A percentile compares a stretch with the other conserved stretches of the same genome.
Conservation (phyloP, 2,797 vertebrate species). For the Sebastolobus altivelis region DNA sequence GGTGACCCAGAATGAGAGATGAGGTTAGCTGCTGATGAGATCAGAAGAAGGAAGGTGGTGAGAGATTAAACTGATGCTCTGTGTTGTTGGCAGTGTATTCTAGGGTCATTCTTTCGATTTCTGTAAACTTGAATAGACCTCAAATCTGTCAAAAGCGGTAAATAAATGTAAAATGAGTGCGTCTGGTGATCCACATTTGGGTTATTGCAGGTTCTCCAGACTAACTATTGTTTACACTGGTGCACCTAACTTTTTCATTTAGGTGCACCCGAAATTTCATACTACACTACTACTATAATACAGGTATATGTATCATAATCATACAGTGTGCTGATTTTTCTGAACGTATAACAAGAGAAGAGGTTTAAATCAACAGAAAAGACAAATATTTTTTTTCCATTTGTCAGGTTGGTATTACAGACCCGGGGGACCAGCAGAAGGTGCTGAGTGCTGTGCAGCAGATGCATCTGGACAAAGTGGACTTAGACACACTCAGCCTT, state of each 20-base stretch:
- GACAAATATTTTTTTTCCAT: rapidly evolving
- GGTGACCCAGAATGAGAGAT: conserved; percentile 40
- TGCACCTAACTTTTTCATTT: background rate
- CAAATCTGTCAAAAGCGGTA: background rate
- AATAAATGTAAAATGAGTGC: background rate
- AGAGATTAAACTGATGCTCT: background rate
- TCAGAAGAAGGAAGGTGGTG: background rate
- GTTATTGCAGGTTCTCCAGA: background rate
- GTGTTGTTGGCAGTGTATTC: background rate
- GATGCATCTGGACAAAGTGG: conserved; percentile 87
- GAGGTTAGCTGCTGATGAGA: background rate
- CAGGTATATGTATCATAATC: background rate
- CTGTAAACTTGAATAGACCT: background rate
- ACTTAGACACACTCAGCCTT: conserved; percentile 82
- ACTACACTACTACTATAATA: background rate
- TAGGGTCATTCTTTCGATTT: background rate
- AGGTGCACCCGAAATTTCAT: background rate
- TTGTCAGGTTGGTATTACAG: conserved; percentile 88
- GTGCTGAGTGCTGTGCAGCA: conserved; percentile 86
- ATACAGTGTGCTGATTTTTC: background rate
- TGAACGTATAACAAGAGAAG: background rate
- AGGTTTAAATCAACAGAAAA: background rate
- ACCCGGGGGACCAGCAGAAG: conserved; percentile 88
- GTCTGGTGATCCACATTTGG: background rate
- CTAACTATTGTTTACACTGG: background rate